phyloP scores from a whole-genome alignment of 2,797 vertebrate species.

The Microcaecilia unicolor region DNA sequence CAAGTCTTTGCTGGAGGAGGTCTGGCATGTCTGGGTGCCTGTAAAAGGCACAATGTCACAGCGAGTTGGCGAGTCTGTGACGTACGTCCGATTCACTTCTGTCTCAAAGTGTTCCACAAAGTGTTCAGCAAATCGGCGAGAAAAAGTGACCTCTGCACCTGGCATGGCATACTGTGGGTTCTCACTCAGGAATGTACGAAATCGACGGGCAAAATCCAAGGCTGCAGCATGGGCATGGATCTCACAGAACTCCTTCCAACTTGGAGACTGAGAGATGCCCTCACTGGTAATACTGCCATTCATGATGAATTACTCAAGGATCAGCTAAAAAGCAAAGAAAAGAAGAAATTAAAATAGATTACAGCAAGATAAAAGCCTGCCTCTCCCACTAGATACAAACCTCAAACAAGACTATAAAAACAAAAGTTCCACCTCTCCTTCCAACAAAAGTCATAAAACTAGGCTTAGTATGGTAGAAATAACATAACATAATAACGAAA shows the following conservation, averaged over 20 bases:
- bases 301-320: not conserved
- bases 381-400: too few relatives aligned
- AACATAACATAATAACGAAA: too few relatives aligned
- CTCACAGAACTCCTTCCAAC: slow-evolving; percentile 90
- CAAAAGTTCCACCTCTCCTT: too few relatives aligned
- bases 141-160: slow-evolving; percentile 72
- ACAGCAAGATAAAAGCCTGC: too few relatives aligned
- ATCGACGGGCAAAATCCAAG: slow-evolving; percentile 78
- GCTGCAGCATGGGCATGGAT: slow-evolving; percentile 77
- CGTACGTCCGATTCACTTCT: slow-evolving; percentile 57
- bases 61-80: slow-evolving; percentile 31
- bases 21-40: slow-evolving; percentile 9
- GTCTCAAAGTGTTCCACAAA: slow-evolving; percentile 79
- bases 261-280: slow-evolving; percentile 66
- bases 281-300: slow-evolving; percentile 5
- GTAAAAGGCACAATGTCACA: slow-evolving; percentile 37
- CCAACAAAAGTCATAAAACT: too few relatives aligned
- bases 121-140: slow-evolving; percentile 76
- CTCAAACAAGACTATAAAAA: too few relatives aligned
- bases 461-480: too few relatives aligned
- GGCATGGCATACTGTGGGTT: slow-evolving; percentile 71
- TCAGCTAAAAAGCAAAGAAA: too few relatives aligned
- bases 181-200: slow-evolving; percentile 72
- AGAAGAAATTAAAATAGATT: too few relatives aligned
- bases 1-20: slow-evolving; percentile 23